Evolutionary conservation across 2,113 vertebrate genomes (phyloP).

Genomic region (Alosa alosa): DNA sequence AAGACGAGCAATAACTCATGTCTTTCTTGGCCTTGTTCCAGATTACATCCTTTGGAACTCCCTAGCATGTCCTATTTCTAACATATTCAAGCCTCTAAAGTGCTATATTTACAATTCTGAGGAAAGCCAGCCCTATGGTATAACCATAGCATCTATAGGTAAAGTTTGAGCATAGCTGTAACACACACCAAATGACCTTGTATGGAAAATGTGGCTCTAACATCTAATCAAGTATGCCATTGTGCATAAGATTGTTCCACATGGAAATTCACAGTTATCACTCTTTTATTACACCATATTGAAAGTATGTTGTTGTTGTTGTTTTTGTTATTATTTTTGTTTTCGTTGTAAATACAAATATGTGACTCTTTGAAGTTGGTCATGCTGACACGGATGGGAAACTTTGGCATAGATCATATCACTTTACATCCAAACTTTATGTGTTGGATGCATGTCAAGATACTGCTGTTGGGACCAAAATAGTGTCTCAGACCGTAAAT

Average conservation of each 20-base stretch:
- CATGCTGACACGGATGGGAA: background rate
- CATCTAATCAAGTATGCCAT: background rate
- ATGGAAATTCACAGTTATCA: background rate
- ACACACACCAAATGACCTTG: background rate
- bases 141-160: background rate
- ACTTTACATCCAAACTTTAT: constrained; percentile 14
- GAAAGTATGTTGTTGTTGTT: background rate
- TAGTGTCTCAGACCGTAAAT: background rate
- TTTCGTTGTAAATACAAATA: background rate
- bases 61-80: background rate
- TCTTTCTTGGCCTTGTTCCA: background rate
- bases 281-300: background rate
- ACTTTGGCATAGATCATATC: background rate
- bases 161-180: background rate
- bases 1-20: background rate
- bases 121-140: background rate
- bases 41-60: background rate
- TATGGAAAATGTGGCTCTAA: background rate
- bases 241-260: background rate
- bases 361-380: background rate
- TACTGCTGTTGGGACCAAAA: background rate
- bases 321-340: background rate
- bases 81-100: background rate
- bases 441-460: background rate
- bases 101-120: background rate